Evolutionary conservation across 2,113 vertebrate genomes (phyloP).

Genomic region (Furnarius figulus): DNA sequence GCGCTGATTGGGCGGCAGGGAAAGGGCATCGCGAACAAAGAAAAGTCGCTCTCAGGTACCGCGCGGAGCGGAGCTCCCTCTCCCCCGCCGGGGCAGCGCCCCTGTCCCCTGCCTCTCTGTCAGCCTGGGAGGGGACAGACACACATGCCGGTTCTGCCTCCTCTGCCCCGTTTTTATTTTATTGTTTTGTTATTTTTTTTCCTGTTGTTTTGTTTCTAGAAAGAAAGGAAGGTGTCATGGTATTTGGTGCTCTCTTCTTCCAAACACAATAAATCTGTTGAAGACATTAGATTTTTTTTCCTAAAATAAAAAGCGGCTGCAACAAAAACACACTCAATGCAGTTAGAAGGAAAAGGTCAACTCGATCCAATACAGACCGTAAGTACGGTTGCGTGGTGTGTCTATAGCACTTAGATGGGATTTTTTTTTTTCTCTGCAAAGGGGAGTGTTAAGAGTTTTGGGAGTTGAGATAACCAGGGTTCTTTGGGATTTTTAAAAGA

Average conservation of each 20-base stretch:
- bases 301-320: constrained; percentile 79
- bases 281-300: constrained; percentile 73
- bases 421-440: constrained; percentile 52
- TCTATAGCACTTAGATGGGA: constrained; percentile 77
- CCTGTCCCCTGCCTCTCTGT: not conserved
- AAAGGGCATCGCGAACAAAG: constrained; percentile 85
- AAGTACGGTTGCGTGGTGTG: constrained; percentile 84
- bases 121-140: not conserved
- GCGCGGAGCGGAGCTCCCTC: constrained; percentile 60
- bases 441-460: constrained; percentile 68
- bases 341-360: constrained; percentile 86
- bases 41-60: constrained; percentile 83
- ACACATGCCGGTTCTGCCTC: not conserved
- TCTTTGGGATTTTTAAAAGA: constrained; percentile 24
- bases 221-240: constrained; percentile 73
- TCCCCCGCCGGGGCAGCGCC: constrained; percentile 69
- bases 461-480: constrained; percentile 65
- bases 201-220: constrained; percentile 60
- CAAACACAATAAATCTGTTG: constrained; percentile 77
- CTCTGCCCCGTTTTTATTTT: not conserved
- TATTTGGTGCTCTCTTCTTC: constrained; percentile 72
- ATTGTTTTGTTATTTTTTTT: not conserved
- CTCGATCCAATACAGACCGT: constrained; percentile 83
- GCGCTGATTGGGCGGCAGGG: constrained; percentile 74
- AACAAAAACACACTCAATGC: constrained; percentile 82